Evolutionary conservation across 2,113 vertebrate genomes (phyloP), one percentile per base, ranked within the genome.

Genomic region (Chaetodon trifascialis): DNA sequence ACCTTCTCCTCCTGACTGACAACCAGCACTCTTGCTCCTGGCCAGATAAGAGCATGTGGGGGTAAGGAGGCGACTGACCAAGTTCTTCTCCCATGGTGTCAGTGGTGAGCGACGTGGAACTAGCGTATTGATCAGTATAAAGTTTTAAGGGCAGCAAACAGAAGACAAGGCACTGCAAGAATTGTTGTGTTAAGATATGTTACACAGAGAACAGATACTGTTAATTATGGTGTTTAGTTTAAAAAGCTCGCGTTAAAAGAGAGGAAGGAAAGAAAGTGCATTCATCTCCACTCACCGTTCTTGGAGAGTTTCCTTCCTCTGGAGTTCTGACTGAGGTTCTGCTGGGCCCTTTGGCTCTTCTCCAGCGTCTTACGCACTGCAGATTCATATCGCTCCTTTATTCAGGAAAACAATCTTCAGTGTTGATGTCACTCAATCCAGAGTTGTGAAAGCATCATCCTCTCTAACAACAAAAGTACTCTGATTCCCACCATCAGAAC

Each of bases 41-140:
- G 97, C 97, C 96, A 99, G 94, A 94, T 96, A 98, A 25, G 98
- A 97, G 88, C 97, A 96, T 10, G 98, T 99, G 80, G 98, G 98
- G 71, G 90, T 98, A 91, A 97, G 95, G 67, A 99, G 97, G 87
- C 98, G 97, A 94, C 91, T 97, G 94, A 99, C 96, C 77, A 99
- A 92, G 93, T 93, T 97, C 95, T 95, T 97, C 94, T 98, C 98
- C 97, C 97, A 98, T 0, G 96, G 91, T 70, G 96, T 98, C 94
- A 99, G 97, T 74, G 96, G 96, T 40, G 95, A 95, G 70, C 96
- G 96, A 79, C 95, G 93, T 81, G 91, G 96, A 96, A 94, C 98
- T 99, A 71, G 17, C 56, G 47, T 64, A 76, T 84, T 82, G 88
- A 89, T 92, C 81, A 73, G 89, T 70, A 54, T 58, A 81, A 77